Evolutionary conservation across 2,797 vertebrate species (phyloP), one percentile per base, ranked within the genome.

Genomic region (Ctenochaetus hawaiiensis): DNA sequence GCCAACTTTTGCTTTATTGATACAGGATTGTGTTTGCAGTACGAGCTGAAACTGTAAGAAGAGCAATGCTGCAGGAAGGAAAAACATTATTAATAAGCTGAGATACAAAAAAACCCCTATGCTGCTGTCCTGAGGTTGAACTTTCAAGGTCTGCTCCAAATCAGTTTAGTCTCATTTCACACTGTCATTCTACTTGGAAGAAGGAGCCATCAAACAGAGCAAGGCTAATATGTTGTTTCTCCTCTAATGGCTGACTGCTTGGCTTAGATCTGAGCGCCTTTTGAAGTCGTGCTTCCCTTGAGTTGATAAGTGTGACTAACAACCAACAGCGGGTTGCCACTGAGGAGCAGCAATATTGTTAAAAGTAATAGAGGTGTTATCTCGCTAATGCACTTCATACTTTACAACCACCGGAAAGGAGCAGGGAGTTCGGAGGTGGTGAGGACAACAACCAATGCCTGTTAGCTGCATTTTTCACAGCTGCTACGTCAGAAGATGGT

Each of bases 301-400:
- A 80, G 47, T 87, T 87, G 83, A 90, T 86, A 87, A 81, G 86
- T 83, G 91, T 83, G 85, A 89, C 90, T 85, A 91, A 91, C 82
- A 89, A 75, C 78, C 83, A 74, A 66, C 82, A 78, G 78, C n/a
- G 34, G 58, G 74, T 80, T 48, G 78, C 82, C 51, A 63, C 76
- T 17, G 56, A 83, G 59, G 77, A 87, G 81, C 74, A 37, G 83
- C 78, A 65, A 83, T 82, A 81, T 83, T 84, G 88, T 90, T 89
- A 74, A 88, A 87, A 88, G 90, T 87, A 89, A 86, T 86, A 82
- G 89, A 89, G 85, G 85, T 51, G 80, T 90, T 91, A 89, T 89
- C 82, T 81, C 81, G 43, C 75, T 91, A 85, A 89, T 90, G 85
- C 77, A 65, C 83, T 87, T 84, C 75, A 81, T 80, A 83, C 82